phyloP scores from a whole-genome alignment of 1,140 invertebrate species.

The Sycophila sp. region DNA sequence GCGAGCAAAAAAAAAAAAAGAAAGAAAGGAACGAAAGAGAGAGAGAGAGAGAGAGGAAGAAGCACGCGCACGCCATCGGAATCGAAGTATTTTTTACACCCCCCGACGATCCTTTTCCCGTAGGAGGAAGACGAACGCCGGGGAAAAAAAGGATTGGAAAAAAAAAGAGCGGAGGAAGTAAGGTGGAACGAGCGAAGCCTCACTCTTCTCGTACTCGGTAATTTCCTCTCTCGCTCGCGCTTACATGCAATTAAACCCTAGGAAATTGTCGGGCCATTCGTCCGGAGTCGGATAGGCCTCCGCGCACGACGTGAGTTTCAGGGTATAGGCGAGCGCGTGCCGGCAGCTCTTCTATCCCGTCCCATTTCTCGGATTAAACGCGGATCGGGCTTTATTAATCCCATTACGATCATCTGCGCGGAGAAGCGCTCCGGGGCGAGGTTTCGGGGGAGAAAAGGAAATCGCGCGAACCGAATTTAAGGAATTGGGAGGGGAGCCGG shows the following conservation, averaged over 20 bases:
- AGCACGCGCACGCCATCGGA: conserved; percentile 36
- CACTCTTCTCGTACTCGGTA: neutral
- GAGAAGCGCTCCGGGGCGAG: neutral
- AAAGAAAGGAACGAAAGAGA: neutral
- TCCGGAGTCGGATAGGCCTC: neutral
- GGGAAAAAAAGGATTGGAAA: conserved; percentile 7
- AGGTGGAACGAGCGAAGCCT: neutral
- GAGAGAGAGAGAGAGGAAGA: neutral
- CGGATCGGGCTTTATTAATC: conserved; percentile 54
- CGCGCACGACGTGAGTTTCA: conserved; percentile 8
- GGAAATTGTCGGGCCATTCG: conserved; percentile 34
- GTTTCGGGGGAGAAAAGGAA: neutral
- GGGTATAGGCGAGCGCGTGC: conserved; percentile 23
- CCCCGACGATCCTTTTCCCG: too few species aligned
- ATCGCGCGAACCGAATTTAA: neutral
- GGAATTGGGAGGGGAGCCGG: neutral
- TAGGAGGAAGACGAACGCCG: conserved; percentile 1
- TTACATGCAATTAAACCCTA: conserved; percentile 40
- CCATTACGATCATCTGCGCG: conserved; percentile 47
- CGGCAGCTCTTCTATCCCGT: neutral
- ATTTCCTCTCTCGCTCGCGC: conserved; percentile 21
- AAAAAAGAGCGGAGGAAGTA: neutral
- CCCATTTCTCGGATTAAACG: conserved; percentile 46
- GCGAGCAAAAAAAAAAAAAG: neutral
- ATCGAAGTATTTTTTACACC: too few species aligned